Conservation (phyloP, 1,140 invertebrate genomes). For the Oncopodura yosiiana region DNA sequence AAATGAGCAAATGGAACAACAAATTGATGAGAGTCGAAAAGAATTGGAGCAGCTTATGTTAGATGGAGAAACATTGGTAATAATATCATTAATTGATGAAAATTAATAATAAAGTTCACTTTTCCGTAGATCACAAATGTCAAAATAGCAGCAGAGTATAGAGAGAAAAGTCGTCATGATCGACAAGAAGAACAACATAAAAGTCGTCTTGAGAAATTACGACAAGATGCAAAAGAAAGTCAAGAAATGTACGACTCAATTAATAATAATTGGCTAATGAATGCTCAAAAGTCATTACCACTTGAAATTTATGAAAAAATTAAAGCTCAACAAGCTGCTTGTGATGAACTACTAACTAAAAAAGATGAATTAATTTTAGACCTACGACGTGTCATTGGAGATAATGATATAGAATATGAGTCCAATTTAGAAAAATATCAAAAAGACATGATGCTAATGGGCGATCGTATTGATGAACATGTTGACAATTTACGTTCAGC, state of each 20-base stretch:
- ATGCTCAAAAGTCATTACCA: conserved; percentile 26
- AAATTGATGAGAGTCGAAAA: conserved; percentile 26
- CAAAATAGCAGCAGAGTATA: conserved; percentile 29
- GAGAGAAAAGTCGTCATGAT: conserved; percentile 21
- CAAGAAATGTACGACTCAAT: conserved; percentile 24
- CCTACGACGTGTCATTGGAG: conserved; percentile 25
- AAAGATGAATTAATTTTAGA: conserved; percentile 25
- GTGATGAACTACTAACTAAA: conserved; percentile 24
- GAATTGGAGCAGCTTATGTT: conserved; percentile 26
- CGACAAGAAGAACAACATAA: conserved; percentile 11
- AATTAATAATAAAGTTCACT: background rate
- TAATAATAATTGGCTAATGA: conserved; percentile 22
- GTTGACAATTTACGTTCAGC: conserved; percentile 23
- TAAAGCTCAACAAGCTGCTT: conserved; percentile 24
- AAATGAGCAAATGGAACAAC: conserved; percentile 10
- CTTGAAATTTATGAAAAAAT: conserved; percentile 30
- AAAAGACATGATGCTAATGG: conserved; percentile 33
- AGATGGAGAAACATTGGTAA: conserved; percentile 27
- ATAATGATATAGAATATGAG: conserved; percentile 31
- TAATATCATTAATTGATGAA: background rate
- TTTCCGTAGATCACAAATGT: conserved; percentile 30
- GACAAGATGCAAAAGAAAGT: conserved; percentile 24
- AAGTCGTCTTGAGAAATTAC: conserved; percentile 11
- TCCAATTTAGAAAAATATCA: conserved; percentile 28
- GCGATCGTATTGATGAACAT: conserved; percentile 33